Base-by-base conservation (phyloP, 1,140 invertebrate genomes). In the Steinernema feltiae region DNA sequence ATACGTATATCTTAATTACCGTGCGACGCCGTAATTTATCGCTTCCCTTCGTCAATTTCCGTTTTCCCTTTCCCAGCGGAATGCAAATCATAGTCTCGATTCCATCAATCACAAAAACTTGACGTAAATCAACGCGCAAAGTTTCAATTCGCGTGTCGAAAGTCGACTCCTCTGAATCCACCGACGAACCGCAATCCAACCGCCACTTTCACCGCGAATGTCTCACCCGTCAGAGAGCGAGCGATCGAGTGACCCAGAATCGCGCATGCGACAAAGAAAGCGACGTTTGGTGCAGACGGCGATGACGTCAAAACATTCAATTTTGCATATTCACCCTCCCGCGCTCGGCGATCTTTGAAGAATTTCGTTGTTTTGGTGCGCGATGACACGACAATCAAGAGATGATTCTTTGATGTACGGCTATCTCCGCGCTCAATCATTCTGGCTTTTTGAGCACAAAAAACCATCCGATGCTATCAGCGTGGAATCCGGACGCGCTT, bases 221-320 rank as follows among this genome's bases (percentile, higher is more conserved):
- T n/a, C n/a, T n/a, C n/a, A n/a, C n/a, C n/a, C n/a, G n/a, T n/a
- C n/a, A n/a, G n/a, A n/a, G n/a, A n/a, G n/a, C n/a, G n/a, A n/a
- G n/a, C n/a, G n/a, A n/a, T n/a, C n/a, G n/a, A n/a, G 15, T 63
- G 53, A 63, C 53, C 53, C 53, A 63, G 53, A 63, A 63, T 63
- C 53, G 53, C 53, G 7, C 53, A 27, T 21, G 53, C 53, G 53
- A 63, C 53, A 27, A 63, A 63, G 24, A 27, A 63, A 27, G 18
- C 7, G 35, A 7, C 7, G 7, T 18, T 41, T 41, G 35, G 18
- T 18, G 35, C 35, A 41, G 53, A 63, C 53, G 41, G n/a, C n/a
- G 53, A 15, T 63, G 53, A 63, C 53, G 53, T 63, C 12, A 63
- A 63, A 63, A 63, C 53, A 63, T 21, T 15, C 24, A 27, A 15